Conservation (phyloP, 1,140 invertebrate genomes). For the Drosophila neocordata region DNA sequence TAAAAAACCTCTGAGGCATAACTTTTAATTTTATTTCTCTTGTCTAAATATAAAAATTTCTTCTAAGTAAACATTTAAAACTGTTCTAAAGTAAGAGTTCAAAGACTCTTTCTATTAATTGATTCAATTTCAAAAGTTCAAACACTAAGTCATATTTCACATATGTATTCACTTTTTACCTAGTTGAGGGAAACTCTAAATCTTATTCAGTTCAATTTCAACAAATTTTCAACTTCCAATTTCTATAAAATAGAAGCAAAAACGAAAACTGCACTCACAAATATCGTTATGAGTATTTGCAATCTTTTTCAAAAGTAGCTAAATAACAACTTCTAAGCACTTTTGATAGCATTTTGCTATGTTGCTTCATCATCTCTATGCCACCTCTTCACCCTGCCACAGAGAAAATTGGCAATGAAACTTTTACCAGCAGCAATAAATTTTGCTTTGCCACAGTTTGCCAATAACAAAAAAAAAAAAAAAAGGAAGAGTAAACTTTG, state of each 20-base stretch:
- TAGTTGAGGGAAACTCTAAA: neutral
- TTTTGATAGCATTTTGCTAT: conserved; percentile 39
- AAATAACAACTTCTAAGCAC: conserved; percentile 58
- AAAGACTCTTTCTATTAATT: neutral
- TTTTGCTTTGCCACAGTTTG: conserved; percentile 68
- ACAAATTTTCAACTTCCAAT: conserved; percentile 1
- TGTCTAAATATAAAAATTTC: no score
- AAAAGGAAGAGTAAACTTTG: conserved; percentile 14
- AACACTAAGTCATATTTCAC: neutral
- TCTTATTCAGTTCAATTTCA: neutral
- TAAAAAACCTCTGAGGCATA: no score
- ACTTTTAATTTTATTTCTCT: no score
- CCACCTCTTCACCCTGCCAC: neutral
- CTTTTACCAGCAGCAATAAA: conserved; percentile 67
- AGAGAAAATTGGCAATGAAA: conserved; percentile 71
- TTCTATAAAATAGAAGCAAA: conserved; percentile 1
- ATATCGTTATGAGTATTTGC: conserved; percentile 17
- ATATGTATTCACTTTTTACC: neutral
- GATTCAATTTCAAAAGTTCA: neutral
- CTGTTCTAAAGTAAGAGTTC: no score
- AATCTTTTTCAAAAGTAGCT: conserved; percentile 54
- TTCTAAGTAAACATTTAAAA: no score
- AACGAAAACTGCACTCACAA: neutral
- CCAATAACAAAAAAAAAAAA: conserved; percentile 26
- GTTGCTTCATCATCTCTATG: neutral